A percentile compares a stretch with the other conserved stretches of the same genome.
These are phyloP conservation scores for Enoplolaimus lenunculus DNA, from an alignment of 2,888 invertebrate genomes.

Conservation along the genomic window DNA sequence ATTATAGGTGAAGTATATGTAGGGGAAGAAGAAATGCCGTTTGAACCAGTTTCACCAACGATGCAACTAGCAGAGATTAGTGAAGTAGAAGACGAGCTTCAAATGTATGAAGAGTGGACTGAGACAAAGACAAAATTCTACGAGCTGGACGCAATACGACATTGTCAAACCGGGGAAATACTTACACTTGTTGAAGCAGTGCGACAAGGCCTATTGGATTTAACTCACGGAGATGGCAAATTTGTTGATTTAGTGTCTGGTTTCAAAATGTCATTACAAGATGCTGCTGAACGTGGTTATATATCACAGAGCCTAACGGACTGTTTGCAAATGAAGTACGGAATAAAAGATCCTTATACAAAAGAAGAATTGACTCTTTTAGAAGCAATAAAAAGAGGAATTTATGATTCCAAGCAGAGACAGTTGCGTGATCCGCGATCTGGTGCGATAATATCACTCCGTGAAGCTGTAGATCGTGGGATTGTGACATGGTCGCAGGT, in stretches of 20 bases:
- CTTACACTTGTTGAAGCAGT: conserved; percentile 84
- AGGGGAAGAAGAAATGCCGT: background rate
- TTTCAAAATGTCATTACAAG: conserved; percentile 62
- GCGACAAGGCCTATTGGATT: conserved; percentile 70
- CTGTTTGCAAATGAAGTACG: conserved; percentile 62
- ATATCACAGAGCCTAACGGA: conserved; percentile 67
- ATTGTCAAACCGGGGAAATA: conserved; percentile 59
- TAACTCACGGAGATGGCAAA: conserved; percentile 55
- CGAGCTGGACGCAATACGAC: conserved; percentile 39
- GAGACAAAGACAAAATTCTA: conserved; percentile 40
- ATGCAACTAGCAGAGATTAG: conserved; percentile 32
- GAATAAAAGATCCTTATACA: conserved; percentile 57
- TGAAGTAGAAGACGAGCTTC: conserved; percentile 39
- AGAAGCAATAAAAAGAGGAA: conserved; percentile 77
- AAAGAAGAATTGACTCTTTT: conserved; percentile 60
- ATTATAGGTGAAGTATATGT: background rate
- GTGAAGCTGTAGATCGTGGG: conserved; percentile 43
- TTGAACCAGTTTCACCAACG: conserved; percentile 24
- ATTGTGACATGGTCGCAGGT: conserved; percentile 41
- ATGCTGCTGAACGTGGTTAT: conserved; percentile 65
- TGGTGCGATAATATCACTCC: conserved; percentile 50
- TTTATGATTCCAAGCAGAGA: conserved; percentile 72
- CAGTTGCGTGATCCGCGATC: conserved; percentile 60
- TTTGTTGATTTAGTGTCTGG: conserved; percentile 56
- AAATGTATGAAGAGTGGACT: conserved; percentile 38